phyloP scores from a whole-genome alignment of 2,888 invertebrate species.

The Rutpela maculata region DNA sequence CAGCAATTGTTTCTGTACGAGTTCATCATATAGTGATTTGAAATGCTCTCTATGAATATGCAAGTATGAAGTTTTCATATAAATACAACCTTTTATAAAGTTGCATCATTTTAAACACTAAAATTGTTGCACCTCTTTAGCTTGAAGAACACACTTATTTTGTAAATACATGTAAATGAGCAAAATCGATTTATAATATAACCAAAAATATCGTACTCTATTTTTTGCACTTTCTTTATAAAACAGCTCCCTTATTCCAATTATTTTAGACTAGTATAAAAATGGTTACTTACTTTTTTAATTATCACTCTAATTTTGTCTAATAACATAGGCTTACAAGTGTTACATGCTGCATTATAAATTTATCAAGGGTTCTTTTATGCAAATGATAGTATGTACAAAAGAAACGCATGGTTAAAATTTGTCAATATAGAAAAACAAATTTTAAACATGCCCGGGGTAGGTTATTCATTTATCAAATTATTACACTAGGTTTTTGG shows the following conservation, averaged over 20 bases:
- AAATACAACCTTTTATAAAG: not conserved
- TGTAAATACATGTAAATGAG: conserved; percentile 29
- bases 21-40: too few species aligned
- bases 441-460: conserved; percentile 43
- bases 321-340: conserved; percentile 55
- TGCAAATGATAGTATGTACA: conserved; percentile 59
- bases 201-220: conserved; percentile 43
- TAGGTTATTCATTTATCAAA: conserved; percentile 47
- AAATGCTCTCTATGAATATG: not conserved
- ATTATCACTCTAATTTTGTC: conserved; percentile 58
- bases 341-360: conserved; percentile 58
- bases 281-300: conserved; percentile 55
- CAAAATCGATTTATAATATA: conserved; percentile 34
- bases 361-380: conserved; percentile 55
- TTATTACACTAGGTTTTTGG: conserved; percentile 62
- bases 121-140: not conserved
- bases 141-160: conserved; percentile 18
- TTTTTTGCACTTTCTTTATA: conserved; percentile 52
- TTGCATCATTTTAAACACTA: conserved; percentile 16
- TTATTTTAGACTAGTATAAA: conserved; percentile 57
- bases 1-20: too few species aligned
- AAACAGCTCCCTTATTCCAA: conserved; percentile 50
- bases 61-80: not conserved
- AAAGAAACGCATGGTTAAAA: conserved; percentile 46
- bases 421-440: conserved; percentile 28